Evolutionary conservation across 2,888 invertebrate species (phyloP).

Genomic region (Drosophila subsilvestris): DNA sequence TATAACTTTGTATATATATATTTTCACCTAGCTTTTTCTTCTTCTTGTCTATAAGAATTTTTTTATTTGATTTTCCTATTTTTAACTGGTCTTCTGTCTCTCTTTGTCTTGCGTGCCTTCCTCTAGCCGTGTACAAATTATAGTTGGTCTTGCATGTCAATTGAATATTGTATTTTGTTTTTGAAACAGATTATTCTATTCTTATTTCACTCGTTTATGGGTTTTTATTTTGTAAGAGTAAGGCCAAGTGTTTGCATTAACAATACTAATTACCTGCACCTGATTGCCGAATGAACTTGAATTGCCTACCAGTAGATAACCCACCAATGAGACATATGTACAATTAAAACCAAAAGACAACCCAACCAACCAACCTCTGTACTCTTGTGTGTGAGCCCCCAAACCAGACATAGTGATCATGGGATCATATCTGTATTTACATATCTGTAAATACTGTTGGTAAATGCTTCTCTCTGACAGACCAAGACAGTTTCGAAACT

Average conservation of each 20-base stretch:
- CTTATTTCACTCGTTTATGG: neutral
- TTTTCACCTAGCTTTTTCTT: conserved; percentile 43
- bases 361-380: neutral
- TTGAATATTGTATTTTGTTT: conserved; percentile 29
- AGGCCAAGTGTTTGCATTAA: conserved; percentile 58
- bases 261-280: conserved; percentile 65
- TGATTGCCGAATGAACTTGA: conserved; percentile 70
- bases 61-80: conserved; percentile 17
- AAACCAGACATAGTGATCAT: neutral
- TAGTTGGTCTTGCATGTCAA: conserved; percentile 71
- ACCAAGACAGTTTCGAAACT: neutral
- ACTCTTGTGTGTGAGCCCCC: conserved; percentile 22
- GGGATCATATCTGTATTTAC: too few relatives aligned
- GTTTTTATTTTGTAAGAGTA: conserved; percentile 10
- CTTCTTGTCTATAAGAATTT: conserved; percentile 28
- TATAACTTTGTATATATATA: conserved; percentile 25
- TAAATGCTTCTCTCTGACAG: neutral
- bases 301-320: conserved; percentile 58
- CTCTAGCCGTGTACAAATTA: conserved; percentile 62
- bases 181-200: conserved; percentile 16
- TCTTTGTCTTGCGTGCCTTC: conserved; percentile 70
- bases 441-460: neutral
- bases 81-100: conserved; percentile 44
- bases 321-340: conserved; percentile 55
- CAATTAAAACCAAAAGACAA: conserved; percentile 28